Evolutionary conservation across 2,797 vertebrate genomes (phyloP).

Genomic region (Intellagama lesueurii): DNA sequence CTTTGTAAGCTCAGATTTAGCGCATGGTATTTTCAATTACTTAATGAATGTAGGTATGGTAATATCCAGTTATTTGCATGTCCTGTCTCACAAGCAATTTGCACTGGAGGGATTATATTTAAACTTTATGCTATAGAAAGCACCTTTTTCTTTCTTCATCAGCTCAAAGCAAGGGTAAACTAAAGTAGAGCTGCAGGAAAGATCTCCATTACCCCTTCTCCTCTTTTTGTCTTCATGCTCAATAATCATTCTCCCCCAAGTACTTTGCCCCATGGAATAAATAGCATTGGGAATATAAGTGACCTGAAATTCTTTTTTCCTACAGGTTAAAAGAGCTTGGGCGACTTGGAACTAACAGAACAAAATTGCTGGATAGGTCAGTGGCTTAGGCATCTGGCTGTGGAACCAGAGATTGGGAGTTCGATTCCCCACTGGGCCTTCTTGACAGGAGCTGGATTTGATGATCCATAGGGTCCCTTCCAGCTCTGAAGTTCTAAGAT

Average conservation of each 20-base stretch:
- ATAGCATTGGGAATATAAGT: neutral
- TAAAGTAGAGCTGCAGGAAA: neutral
- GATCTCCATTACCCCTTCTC: neutral
- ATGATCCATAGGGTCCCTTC: too few relatives aligned
- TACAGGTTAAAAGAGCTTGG: neutral
- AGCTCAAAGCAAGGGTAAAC: neutral
- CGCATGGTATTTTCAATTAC: constrained; percentile 16
- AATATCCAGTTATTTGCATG: neutral
- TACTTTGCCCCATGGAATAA: neutral
- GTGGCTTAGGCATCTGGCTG: too few relatives aligned
- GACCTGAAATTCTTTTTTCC: neutral
- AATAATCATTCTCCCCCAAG: neutral
- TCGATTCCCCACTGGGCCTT: too few relatives aligned
- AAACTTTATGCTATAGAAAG: neutral
- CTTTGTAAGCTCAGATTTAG: neutral
- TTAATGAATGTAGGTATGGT: neutral
- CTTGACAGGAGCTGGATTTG: too few relatives aligned
- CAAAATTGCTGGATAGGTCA: too few relatives aligned
- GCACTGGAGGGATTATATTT: neutral
- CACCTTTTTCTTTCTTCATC: too few relatives aligned
- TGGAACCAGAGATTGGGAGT: too few relatives aligned
- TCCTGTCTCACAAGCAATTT: neutral
- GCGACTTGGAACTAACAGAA: neutral
- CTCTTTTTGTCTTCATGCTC: neutral
- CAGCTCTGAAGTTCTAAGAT: too few relatives aligned